Conservation (phyloP, 2,113 vertebrate genomes). For the Pedionomus torquatus region DNA sequence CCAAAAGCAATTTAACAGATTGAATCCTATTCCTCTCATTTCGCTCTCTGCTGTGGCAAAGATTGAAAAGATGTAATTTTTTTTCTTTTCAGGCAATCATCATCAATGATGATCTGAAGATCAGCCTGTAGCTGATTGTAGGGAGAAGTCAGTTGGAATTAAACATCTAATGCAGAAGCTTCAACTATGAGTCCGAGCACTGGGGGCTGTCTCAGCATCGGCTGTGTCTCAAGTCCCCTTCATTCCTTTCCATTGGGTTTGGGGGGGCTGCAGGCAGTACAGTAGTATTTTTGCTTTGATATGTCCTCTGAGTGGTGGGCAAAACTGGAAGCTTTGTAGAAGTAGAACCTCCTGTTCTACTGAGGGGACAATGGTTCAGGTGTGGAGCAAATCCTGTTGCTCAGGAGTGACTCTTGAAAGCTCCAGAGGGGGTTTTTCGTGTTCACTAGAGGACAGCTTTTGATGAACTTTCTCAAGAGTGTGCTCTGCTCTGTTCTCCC, state of each 20-base stretch:
- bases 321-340: neutral
- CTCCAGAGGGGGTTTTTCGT: neutral
- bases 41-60: neutral
- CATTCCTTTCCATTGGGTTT: neutral
- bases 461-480: neutral
- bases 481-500: neutral
- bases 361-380: neutral
- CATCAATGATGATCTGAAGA: neutral
- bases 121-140: neutral
- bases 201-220: neutral
- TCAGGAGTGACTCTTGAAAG: neutral
- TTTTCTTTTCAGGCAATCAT: neutral
- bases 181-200: neutral
- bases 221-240: neutral
- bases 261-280: neutral
- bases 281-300: neutral
- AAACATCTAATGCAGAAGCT: neutral
- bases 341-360: neutral
- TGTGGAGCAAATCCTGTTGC: neutral
- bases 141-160: neutral
- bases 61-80: neutral
- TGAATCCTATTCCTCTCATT: neutral
- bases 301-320: neutral
- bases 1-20: neutral
- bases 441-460: neutral